A percentile compares a stretch with the other conserved stretches of the same genome.
phyloP scores from a whole-genome alignment of 2,888 invertebrate species.

The Acleris sparsana region DNA sequence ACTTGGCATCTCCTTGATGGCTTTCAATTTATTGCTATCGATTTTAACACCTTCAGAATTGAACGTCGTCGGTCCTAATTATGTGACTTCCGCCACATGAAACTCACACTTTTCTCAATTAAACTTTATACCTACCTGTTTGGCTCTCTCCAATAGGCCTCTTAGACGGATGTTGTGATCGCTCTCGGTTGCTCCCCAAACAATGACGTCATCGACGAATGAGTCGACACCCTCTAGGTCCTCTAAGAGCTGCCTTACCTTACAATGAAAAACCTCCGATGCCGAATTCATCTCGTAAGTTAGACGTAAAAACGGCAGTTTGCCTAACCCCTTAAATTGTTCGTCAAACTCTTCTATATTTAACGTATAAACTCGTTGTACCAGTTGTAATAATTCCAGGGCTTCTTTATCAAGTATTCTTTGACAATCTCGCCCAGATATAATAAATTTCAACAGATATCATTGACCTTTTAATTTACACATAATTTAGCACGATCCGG shows the following conservation, averaged over 20 bases:
- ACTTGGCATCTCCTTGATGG: constrained; percentile 12
- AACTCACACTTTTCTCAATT: constrained; percentile 36
- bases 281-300: constrained; percentile 21
- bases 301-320: constrained; percentile 9
- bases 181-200: constrained; percentile 28
- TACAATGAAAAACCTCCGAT: neutral
- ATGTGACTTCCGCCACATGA: too few relatives aligned
- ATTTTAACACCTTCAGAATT: constrained; percentile 28
- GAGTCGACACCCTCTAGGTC: constrained; percentile 21
- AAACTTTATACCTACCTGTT: constrained; percentile 36
- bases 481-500: neutral
- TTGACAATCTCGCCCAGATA: constrained; percentile 2
- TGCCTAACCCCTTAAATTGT: neutral
- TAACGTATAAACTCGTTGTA: neutral
- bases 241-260: constrained; percentile 31
- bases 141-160: constrained; percentile 32
- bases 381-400: constrained; percentile 12
- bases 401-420: constrained; percentile 9
- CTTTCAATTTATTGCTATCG: constrained; percentile 28
- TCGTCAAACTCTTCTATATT: neutral
- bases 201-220: constrained; percentile 36
- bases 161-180: constrained; percentile 36
- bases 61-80: too few relatives aligned
- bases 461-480: neutral
- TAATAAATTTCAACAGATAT: neutral